Conservation (phyloP, 2,888 invertebrate genomes). For the Parochlus steinenii region DNA sequence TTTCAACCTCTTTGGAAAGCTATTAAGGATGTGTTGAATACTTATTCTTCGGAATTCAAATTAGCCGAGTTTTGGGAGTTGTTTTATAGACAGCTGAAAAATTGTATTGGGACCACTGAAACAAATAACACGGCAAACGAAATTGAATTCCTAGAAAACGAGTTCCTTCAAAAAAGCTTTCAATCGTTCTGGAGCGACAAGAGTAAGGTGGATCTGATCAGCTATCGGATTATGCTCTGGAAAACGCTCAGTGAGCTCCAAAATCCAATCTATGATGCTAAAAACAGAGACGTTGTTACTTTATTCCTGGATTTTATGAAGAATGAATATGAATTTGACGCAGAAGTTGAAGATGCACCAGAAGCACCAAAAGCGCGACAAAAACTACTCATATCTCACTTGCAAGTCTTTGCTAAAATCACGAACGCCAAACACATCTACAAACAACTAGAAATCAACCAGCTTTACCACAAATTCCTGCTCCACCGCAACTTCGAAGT, state of each 20-base stretch:
- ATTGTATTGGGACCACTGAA: too few species aligned
- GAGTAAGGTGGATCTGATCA: too few species aligned
- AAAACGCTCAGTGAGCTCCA: too few species aligned
- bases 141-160: too few species aligned
- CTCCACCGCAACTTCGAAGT: conserved; percentile 59
- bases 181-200: too few species aligned
- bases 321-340: too few species aligned
- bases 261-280: too few species aligned
- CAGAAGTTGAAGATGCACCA: conserved; percentile 26
- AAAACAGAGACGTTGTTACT: too few species aligned
- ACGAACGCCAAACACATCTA: conserved; percentile 66
- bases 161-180: too few species aligned
- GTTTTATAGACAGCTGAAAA: conserved; percentile 26
- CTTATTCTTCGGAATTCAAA: conserved; percentile 47
- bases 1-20: conserved; percentile 85
- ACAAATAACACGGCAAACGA: too few species aligned
- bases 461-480: conserved; percentile 63
- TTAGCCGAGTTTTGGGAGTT: conserved; percentile 52
- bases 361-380: conserved; percentile 15
- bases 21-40: conserved; percentile 51
- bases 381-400: conserved; percentile 39
- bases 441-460: conserved; percentile 54
- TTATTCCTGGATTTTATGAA: too few species aligned
- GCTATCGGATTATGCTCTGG: too few species aligned
- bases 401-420: conserved; percentile 63